phyloP scores from a whole-genome alignment of 2,113 vertebrate species.

The Scopus umbretta region DNA sequence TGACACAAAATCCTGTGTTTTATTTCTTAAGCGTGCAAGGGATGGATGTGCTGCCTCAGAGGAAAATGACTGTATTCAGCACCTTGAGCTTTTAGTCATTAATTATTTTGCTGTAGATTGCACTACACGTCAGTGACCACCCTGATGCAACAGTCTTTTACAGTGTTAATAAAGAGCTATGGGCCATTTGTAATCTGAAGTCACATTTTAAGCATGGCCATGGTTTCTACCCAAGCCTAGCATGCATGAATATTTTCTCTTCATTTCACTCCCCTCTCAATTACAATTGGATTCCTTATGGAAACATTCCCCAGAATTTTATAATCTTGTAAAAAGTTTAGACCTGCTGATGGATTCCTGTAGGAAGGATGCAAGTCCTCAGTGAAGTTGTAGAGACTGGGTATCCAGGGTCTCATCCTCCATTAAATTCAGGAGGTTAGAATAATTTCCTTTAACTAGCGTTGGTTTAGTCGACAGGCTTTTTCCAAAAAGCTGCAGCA shows the following conservation, averaged over 20 bases:
- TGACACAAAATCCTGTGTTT: background rate
- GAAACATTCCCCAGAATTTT: slow-evolving; percentile 33
- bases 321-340: slow-evolving; percentile 3
- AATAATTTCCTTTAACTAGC: background rate
- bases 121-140: background rate
- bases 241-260: slow-evolving; percentile 6
- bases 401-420: background rate
- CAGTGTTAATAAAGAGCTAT: background rate
- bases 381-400: background rate
- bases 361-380: background rate
- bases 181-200: background rate
- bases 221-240: background rate
- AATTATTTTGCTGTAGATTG: background rate
- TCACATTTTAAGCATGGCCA: background rate
- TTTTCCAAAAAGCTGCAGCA: background rate
- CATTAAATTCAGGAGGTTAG: background rate
- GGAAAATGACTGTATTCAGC: background rate
- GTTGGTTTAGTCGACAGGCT: background rate
- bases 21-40: background rate
- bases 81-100: background rate
- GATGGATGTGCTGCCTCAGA: background rate
- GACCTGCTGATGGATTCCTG: background rate
- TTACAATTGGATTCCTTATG: slow-evolving; percentile 2
- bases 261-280: background rate
- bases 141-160: background rate